Evolutionary conservation across 2,797 vertebrate species (phyloP).

Genomic region (Cygnus olor): DNA sequence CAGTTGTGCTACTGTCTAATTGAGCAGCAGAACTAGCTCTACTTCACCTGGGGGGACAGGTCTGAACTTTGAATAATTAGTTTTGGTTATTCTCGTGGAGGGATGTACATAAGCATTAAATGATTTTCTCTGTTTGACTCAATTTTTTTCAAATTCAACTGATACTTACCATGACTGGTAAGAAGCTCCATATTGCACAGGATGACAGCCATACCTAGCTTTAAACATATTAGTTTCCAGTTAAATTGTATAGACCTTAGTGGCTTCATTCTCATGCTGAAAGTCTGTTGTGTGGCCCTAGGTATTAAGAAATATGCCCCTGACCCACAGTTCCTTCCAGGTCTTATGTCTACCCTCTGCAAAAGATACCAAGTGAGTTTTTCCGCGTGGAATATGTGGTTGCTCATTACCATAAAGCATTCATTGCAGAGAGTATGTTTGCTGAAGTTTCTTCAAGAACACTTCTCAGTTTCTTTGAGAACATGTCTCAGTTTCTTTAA

Average conservation of each 20-base stretch:
- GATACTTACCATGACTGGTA: neutral
- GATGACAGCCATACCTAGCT: neutral
- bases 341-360: neutral
- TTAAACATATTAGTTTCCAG: neutral
- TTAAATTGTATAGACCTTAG: neutral
- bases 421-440: neutral
- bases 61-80: neutral
- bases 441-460: neutral
- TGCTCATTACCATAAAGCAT: neutral
- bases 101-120: neutral
- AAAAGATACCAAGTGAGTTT: neutral
- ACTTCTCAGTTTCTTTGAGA: neutral
- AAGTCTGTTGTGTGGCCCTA: neutral
- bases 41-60: rapidly evolving
- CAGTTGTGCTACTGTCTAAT: neutral
- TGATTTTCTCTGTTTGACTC: neutral
- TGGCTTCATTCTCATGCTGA: neutral
- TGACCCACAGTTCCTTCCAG: neutral
- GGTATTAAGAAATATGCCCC: neutral
- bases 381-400: neutral
- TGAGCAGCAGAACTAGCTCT: neutral
- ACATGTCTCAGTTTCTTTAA: neutral
- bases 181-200: neutral
- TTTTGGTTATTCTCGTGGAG: neutral
- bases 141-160: neutral